Evolutionary conservation across 2,888 invertebrate species (phyloP), one percentile per base, ranked within the genome.

Genomic region (Zygogramma bicolorata): DNA sequence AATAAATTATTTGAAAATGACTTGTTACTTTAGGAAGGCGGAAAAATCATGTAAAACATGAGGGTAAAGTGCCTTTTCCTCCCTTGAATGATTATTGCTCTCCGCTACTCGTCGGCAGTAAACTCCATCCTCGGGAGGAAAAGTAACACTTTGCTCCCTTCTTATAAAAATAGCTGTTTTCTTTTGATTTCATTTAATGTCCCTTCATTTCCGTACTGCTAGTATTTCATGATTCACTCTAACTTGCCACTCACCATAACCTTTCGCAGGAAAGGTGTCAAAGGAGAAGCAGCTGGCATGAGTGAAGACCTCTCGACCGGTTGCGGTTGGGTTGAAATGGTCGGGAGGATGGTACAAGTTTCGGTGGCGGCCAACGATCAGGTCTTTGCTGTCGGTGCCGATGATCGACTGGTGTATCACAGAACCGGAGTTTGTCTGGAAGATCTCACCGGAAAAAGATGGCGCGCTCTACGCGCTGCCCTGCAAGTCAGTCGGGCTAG

Each of bases 361-460:
- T 94, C 95, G n/a, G 94, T 97, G 69, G 93, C 96, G 34, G 90
- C 92, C 13, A 95, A 95, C 87, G 96, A 97, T 88, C 97, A 97
- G 90, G 86, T 87, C 8, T 96, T 95, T 90, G 96, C 93, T 10
- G 92, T 97, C 79, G 96, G 96, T 5, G 91, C 92, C 57, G 92
- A 93, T 76, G 96, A 97, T 87, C 92, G 96, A 73, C 90, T 92
- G 76, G 90, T 96, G 70, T 96, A 95, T 85, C 93, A 93, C 87
- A 89, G 97, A 66, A 92, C 92, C 79, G 95, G 95, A 25, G 93
- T 96, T 4, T 91, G 91, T 27, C 87, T 90, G 10, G 90, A 92
- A 6, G 94, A 95, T 87, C 89, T 94, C 75, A 95, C 95, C 18
- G 97, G 97, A 0, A 95, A 96, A 85, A 92, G 95, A 79, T 97